Conservation (phyloP, 2,797 vertebrate species). For the Diceros bicornis region DNA sequence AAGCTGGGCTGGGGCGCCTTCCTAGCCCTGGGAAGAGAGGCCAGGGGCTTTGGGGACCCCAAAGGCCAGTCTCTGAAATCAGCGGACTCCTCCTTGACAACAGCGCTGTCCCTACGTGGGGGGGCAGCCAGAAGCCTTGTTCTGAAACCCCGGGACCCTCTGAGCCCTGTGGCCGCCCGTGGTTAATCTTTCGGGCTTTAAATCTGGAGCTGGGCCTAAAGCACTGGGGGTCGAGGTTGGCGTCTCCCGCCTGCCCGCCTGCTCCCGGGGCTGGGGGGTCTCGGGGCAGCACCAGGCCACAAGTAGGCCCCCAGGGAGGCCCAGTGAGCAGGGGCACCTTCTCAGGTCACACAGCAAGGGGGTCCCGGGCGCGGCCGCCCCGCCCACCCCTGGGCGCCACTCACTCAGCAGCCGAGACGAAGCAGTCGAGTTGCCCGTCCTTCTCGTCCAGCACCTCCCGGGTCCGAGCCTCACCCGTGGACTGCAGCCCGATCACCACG, state of each 20-base stretch:
- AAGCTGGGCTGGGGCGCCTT: not conserved
- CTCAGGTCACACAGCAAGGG: not conserved
- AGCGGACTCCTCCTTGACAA: not conserved
- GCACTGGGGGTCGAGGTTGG: not conserved
- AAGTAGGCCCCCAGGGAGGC: not conserved
- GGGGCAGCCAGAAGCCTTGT: not conserved
- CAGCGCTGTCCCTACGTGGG: rapidly evolving
- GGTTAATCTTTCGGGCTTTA: not conserved
- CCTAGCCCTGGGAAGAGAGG: not conserved
- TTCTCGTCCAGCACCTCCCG: slow-evolving; percentile 98
- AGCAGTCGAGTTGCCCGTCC: slow-evolving; percentile 96
- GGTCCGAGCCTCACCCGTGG: slow-evolving; percentile 98
- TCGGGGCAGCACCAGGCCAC: not conserved
- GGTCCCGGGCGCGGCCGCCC: not conserved
- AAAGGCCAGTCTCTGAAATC: not conserved
- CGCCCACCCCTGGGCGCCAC: slow-evolving; percentile 74
- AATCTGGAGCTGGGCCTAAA: not conserved
- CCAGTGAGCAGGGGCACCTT: not conserved
- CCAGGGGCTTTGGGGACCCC: not conserved
- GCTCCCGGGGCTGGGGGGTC: not conserved
- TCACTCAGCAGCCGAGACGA: slow-evolving; percentile 98
- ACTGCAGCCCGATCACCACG: slow-evolving; percentile 98
- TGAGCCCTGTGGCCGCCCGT: not conserved
- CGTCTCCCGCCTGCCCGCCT: too few species aligned
- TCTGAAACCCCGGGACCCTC: not conserved